These are phyloP conservation scores for Hypselothyrea guttata DNA, from an alignment of 2,888 invertebrate species.

Conservation along the genomic window DNA sequence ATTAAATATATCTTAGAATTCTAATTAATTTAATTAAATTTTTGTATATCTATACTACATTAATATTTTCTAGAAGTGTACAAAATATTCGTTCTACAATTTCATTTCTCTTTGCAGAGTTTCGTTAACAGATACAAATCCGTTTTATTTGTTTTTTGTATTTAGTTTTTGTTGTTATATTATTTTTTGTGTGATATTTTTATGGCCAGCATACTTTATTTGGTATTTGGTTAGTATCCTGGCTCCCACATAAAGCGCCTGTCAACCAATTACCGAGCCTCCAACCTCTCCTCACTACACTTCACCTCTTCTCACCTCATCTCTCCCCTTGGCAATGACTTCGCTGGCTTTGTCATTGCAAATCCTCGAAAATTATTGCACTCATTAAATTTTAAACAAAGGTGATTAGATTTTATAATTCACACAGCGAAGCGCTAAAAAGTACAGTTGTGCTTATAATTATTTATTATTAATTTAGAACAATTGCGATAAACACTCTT, in stretches of 20 bases:
- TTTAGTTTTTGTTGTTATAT: conserved; percentile 36
- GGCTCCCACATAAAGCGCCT: conserved; percentile 26
- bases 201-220: conserved; percentile 30
- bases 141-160: conserved; percentile 67
- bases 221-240: conserved; percentile 33
- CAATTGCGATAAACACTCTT: conserved; percentile 54
- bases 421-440: conserved; percentile 25
- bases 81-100: too few relatives aligned
- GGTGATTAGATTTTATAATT: conserved; percentile 78
- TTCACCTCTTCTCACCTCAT: too few relatives aligned
- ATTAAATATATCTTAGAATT: too few relatives aligned
- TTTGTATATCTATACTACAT: too few relatives aligned
- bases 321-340: too few relatives aligned
- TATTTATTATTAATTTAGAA: conserved; percentile 76
- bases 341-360: conserved; percentile 33
- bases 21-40: too few relatives aligned
- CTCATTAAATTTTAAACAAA: conserved; percentile 79
- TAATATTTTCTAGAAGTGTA: too few relatives aligned
- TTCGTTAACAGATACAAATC: conserved; percentile 64
- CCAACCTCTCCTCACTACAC: neutral
- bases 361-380: conserved; percentile 73
- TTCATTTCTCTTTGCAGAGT: conserved; percentile 3
- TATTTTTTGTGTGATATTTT: conserved; percentile 41
- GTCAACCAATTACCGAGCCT: conserved; percentile 57
- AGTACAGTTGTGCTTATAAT: conserved; percentile 69